Evolutionary conservation across 2,888 invertebrate species (phyloP).

Genomic region (Diaphora mendica): DNA sequence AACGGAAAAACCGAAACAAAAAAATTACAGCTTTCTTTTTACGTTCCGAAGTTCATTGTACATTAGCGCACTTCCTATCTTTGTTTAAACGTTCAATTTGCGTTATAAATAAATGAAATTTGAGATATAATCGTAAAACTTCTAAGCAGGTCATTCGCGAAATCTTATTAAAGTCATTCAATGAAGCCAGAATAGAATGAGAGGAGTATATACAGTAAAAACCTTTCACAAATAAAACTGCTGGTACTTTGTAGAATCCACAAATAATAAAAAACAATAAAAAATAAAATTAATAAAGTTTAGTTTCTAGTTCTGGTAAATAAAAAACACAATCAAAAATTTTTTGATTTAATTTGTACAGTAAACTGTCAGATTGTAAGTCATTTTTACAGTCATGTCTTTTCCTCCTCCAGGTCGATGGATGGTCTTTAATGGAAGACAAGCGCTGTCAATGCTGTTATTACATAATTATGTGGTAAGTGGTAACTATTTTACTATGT

Average conservation of each 20-base stretch:
- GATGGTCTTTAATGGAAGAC: neutral
- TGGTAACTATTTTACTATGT: neutral
- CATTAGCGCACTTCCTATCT: neutral
- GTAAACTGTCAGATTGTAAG: neutral
- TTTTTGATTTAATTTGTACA: neutral
- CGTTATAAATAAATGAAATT: constrained; percentile 19
- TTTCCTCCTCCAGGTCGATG: too few relatives aligned
- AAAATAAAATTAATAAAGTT: too few relatives aligned
- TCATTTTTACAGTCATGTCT: too few relatives aligned
- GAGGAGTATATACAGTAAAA: constrained; percentile 47
- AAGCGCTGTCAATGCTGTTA: neutral
- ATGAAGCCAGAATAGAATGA: constrained; percentile 50
- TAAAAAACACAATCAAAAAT: neutral
- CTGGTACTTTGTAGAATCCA: neutral
- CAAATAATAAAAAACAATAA: too few relatives aligned
- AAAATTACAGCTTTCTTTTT: neutral
- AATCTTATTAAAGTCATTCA: constrained; percentile 53
- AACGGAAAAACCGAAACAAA: neutral
- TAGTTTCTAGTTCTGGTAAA: neutral
- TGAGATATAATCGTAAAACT: constrained; percentile 35
- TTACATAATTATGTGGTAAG: too few relatives aligned
- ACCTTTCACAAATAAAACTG: constrained; percentile 41
- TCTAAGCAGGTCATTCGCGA: constrained; percentile 31
- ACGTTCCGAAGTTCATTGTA: neutral
- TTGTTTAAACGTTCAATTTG: neutral